Evolutionary conservation across 1,140 invertebrate species (phyloP).

Genomic region (Brachionus paranguensis): DNA sequence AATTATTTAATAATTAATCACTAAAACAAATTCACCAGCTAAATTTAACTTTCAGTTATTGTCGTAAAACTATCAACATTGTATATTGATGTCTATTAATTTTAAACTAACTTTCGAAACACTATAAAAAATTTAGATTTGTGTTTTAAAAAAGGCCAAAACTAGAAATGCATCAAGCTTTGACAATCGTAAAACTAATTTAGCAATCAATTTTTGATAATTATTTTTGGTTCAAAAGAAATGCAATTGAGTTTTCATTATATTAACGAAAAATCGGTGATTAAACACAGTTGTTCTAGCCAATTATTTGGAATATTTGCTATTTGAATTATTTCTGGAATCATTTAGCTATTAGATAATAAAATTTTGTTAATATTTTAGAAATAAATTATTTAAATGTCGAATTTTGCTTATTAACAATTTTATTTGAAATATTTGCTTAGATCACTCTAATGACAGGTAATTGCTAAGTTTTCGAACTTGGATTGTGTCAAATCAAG

Average conservation of each 20-base stretch:
- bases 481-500: too few relatives aligned
- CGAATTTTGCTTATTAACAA: neutral
- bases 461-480: too few relatives aligned
- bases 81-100: neutral
- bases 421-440: neutral
- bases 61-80: neutral
- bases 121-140: neutral
- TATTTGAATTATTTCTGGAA: neutral
- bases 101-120: neutral
- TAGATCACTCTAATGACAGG: neutral
- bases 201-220: neutral
- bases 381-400: neutral
- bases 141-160: constrained; percentile 1
- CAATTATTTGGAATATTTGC: neutral
- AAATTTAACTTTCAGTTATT: neutral
- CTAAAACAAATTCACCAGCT: neutral
- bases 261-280: neutral
- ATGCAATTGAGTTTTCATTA: neutral
- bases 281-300: neutral
- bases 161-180: constrained; percentile 32
- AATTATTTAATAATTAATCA: neutral
- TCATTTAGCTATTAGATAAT: neutral
- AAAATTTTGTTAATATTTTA: neutral
- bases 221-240: neutral
- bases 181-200: constrained; percentile 26